Evolutionary conservation across 2,797 vertebrate genomes (phyloP), one percentile per base, ranked within the genome.

Genomic region (Calcarius lapponicus): DNA sequence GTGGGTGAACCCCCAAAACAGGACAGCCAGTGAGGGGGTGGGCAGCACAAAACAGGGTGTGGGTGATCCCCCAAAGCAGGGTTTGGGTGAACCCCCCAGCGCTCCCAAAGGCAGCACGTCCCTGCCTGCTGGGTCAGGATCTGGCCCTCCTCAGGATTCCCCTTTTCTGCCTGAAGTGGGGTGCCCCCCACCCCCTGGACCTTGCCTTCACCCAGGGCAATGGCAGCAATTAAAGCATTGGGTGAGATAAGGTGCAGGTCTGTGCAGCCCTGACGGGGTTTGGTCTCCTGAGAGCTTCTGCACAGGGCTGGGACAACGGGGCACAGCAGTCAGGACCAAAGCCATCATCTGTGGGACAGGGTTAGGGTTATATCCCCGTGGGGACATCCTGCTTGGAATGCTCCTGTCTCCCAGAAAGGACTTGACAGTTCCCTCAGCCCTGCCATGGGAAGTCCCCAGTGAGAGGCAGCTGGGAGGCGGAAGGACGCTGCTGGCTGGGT

Each of bases 101-200:
- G 14, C 13, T 28, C 2, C 51, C 71, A 10, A 29, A 16, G 32
- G 48, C 48, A 53, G 70, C 50, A 10, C 11, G 36, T 53, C 32
- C 54, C 29, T 0, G 0, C 20, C 47, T 21, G 18, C 42, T 1
- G 1, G 40, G 26, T 40, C 32, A 60, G 75, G 48, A 66, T 38
- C n/a, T 17, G 21, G 5, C 36, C 42, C 20, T 80, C 24, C 53
- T 26, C 32, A 2, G 18, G 16, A 1, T 4, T 70, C 9, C n/a
- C 7, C 7, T 11, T 32, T 51, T 45, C 1, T 42, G 38, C 38
- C 56, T 51, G 43, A 84, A 42, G 2, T 0, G 2, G 45, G 64
- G 24, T 29, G 18, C 11, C 16, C 29, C 25, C 29, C 2, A 6
- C 11, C 5, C 36, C 80, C 80, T 42, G 79, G 45, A 38, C 60